Evolutionary conservation across 1,140 invertebrate genomes (phyloP).

Genomic region (Contarinia nasturtii): DNA sequence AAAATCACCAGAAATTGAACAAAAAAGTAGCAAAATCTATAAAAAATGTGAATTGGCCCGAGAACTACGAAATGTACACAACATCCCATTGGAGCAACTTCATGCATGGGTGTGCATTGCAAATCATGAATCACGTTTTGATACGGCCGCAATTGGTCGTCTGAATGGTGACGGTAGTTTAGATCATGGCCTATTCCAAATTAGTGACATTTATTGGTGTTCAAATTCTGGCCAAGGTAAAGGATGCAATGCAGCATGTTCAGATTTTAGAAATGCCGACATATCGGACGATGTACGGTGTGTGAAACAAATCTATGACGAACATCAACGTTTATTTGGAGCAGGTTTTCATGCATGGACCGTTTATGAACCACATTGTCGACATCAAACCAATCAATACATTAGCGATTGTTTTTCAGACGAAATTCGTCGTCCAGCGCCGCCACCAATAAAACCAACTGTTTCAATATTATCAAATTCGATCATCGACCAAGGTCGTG

Average conservation of each 20-base stretch:
- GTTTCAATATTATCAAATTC: neutral
- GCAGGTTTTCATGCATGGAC: slow-evolving; percentile 49
- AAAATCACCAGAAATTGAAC: neutral
- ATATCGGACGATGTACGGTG: slow-evolving; percentile 40
- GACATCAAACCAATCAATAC: slow-evolving; percentile 6
- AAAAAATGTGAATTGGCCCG: slow-evolving; percentile 44
- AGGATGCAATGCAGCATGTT: slow-evolving; percentile 33
- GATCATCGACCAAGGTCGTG: slow-evolving; percentile 20
- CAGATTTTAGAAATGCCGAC: slow-evolving; percentile 34
- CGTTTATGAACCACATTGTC: slow-evolving; percentile 29
- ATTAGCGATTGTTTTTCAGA: slow-evolving; percentile 1
- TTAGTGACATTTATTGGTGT: slow-evolving; percentile 56
- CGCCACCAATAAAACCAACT: neutral
- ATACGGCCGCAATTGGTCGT: slow-evolving; percentile 37
- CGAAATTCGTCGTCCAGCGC: neutral
- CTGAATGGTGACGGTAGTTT: slow-evolving; percentile 33
- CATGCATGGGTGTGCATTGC: slow-evolving; percentile 45
- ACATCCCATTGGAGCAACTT: slow-evolving; percentile 33
- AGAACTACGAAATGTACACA: slow-evolving; percentile 33
- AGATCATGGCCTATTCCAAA: slow-evolving; percentile 51
- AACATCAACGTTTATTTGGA: slow-evolving; percentile 33
- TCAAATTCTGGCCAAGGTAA: slow-evolving; percentile 22
- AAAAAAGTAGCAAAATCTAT: slow-evolving; percentile 30
- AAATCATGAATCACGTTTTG: slow-evolving; percentile 40
- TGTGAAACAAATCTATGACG: slow-evolving; percentile 31